phyloP scores from a whole-genome alignment of 2,113 vertebrate genomes.

The Fulica atra region DNA sequence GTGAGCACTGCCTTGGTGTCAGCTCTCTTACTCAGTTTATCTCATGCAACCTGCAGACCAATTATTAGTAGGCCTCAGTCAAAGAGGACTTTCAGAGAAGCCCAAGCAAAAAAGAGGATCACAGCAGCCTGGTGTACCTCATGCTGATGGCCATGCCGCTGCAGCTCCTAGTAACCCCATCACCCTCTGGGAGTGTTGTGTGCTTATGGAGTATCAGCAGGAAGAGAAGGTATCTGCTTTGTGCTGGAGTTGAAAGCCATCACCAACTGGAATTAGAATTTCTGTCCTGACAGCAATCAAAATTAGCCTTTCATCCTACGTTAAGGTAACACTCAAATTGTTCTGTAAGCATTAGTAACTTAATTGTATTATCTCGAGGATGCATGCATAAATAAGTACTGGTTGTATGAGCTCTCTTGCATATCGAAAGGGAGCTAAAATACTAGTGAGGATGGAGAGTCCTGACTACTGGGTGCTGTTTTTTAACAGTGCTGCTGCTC shows the following conservation, averaged over 20 bases:
- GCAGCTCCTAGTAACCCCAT: neutral
- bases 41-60: neutral
- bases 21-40: neutral
- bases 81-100: neutral
- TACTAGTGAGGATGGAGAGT: neutral
- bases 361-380: constrained; percentile 63
- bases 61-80: neutral
- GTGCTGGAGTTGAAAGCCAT: neutral
- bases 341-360: constrained; percentile 51
- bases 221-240: neutral
- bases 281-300: constrained; percentile 33
- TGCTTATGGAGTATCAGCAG: neutral
- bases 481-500: neutral
- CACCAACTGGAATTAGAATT: constrained; percentile 47
- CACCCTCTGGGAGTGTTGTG: neutral
- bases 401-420: constrained; percentile 3
- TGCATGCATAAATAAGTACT: constrained; percentile 48
- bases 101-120: neutral
- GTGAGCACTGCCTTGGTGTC: neutral
- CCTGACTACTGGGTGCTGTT: neutral
- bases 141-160: neutral
- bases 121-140: neutral
- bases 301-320: constrained; percentile 54
- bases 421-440: constrained; percentile 27
- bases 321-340: constrained; percentile 56